Base-by-base conservation (phyloP, 2,888 invertebrate species). In the Euplexia lucipara region DNA sequence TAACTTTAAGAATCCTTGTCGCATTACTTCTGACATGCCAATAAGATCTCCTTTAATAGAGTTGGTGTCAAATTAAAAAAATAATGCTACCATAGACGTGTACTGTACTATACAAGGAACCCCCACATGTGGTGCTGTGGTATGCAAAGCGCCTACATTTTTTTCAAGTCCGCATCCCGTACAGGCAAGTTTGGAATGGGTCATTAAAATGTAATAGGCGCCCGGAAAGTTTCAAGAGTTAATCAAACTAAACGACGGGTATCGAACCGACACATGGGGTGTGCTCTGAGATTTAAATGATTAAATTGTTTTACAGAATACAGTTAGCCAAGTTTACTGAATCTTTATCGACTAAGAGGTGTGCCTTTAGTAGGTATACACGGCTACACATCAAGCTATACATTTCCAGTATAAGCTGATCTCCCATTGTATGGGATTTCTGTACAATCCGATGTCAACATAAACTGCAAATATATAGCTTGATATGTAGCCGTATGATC, bases 171-270 rank as follows among this genome's bases (percentile, higher is more conserved):
- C 14, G n/a, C 7, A 49, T 39, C 5, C 12, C 18, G 18, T 32
- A 14, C 35, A 9, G 3, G 26, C 26, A 26, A 32, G 14, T 26
- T n/a, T 9, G 49, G 14, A 3, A 56, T 35, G 16, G 30, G 30
- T 54, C 34, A 54, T 67, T 35, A 34, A 63, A 41, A 67, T 10
- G 32, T 39, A 26, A 34, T 35, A 67, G 35, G 68, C 41, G 14
- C 35, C 16, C 14, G 16, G 10, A 39, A 49, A 34, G 34, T 63
- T 35, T 20, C n/a, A 26, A 41, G 14, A 35, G 5, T 54, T 16
- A 20, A 63, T 20, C 41, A 16, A 42, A 66, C 7, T 42, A 14
- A 42, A 67, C 10, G 10, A 67, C 30, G 26, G 26, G 26, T 51
- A 26, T 14, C 16, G 20, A 35, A 54, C 35, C 20, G 18, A 56